Percentiles rank a stretch among this genome's conserved stretches.
Conservation (phyloP, 2,113 vertebrate species). For the Petrocephalus zakoni region DNA sequence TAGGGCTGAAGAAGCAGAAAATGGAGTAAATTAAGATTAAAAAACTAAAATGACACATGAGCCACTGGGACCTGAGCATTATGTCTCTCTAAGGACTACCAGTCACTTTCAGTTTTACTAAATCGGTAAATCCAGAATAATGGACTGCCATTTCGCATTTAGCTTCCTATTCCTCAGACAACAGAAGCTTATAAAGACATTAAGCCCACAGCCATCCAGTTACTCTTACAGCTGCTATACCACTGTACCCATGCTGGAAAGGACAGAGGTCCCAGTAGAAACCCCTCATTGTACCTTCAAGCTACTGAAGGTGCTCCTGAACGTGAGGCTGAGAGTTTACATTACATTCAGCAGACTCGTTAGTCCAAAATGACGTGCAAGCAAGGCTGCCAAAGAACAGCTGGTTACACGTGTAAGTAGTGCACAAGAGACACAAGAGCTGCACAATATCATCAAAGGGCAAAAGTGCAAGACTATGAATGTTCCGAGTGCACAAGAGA, state of each 20-base stretch:
- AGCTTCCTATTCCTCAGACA: not conserved
- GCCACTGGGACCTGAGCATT: slow-evolving; percentile 36
- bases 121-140: slow-evolving; percentile 57
- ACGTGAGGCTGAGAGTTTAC: not conserved
- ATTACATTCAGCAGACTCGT: not conserved
- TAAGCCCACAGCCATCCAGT: not conserved
- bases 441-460: too few species aligned
- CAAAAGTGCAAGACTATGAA: too few species aligned
- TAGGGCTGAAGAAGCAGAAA: not conserved
- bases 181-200: not conserved
- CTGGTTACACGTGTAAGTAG: not conserved
- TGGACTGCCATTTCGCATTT: slow-evolving; percentile 30
- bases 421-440: not conserved
- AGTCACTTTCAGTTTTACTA: slow-evolving; percentile 46
- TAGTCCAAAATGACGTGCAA: not conserved
- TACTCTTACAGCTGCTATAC: not conserved
- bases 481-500: too few species aligned
- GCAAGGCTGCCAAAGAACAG: not conserved
- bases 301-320: not conserved
- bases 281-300: not conserved
- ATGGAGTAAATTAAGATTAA: slow-evolving; percentile 36
- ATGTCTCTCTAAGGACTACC: slow-evolving; percentile 42
- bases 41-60: slow-evolving; percentile 35
- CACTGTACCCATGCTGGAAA: not conserved
- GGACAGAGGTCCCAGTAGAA: not conserved